Percentiles rank a stretch among this genome's conserved stretches.
Evolutionary conservation across 2,888 invertebrate species (phyloP).

Genomic region (Chirona hameri): DNA sequence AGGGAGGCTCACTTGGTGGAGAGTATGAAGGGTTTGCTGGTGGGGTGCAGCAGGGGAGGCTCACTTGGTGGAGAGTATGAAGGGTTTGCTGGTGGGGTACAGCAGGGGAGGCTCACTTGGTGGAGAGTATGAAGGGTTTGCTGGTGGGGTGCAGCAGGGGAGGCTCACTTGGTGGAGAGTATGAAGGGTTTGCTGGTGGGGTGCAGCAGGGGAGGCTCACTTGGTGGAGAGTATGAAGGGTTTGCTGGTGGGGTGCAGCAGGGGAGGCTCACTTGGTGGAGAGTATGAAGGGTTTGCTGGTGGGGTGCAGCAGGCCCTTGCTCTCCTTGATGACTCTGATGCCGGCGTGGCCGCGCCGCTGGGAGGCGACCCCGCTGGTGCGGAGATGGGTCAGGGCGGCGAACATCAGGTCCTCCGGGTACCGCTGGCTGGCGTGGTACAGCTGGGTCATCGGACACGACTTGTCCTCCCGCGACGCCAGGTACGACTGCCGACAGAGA

Average conservation of each 20-base stretch:
- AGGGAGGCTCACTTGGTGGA: too few relatives aligned
- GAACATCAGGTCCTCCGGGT: conserved; percentile 61
- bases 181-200: too few relatives aligned
- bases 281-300: conserved; percentile 7
- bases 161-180: too few relatives aligned
- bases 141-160: too few relatives aligned
- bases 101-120: too few relatives aligned
- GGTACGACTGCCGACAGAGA: conserved; percentile 57
- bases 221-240: too few relatives aligned
- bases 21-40: not conserved
- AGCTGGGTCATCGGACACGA: conserved; percentile 62
- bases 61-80: not conserved
- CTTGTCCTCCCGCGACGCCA: conserved; percentile 60
- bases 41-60: too few relatives aligned
- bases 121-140: too few relatives aligned
- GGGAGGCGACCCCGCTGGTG: not conserved
- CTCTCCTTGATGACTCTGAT: not conserved
- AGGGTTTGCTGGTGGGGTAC: too few relatives aligned
- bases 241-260: too few relatives aligned
- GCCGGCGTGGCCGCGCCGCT: not conserved
- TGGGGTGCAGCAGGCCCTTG: conserved; percentile 4
- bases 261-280: conserved; percentile 1
- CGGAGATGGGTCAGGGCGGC: conserved; percentile 46
- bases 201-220: too few relatives aligned
- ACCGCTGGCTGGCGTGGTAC: conserved; percentile 67